Evolutionary conservation across 2,797 vertebrate genomes (phyloP).

Genomic region (Morelia viridis): DNA sequence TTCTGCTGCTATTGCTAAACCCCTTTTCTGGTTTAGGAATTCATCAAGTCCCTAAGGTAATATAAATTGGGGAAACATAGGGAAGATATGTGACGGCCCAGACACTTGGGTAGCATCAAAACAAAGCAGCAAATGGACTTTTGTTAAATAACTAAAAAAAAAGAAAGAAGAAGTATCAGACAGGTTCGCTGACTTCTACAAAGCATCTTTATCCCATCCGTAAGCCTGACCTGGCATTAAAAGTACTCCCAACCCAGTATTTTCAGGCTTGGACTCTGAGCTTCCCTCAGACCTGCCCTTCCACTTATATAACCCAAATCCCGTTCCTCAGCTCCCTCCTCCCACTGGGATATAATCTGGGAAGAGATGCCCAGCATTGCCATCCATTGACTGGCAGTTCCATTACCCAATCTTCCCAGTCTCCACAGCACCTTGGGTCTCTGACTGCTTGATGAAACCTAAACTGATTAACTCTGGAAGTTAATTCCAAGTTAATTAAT

Average conservation of each 20-base stretch:
- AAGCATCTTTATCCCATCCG: not conserved
- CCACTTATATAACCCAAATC: not conserved
- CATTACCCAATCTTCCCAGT: not conserved
- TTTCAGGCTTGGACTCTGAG: not conserved
- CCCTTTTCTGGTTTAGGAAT: not conserved
- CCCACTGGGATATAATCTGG: not conserved
- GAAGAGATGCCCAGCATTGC: not conserved
- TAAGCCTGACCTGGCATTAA: not conserved
- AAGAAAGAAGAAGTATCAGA: not conserved
- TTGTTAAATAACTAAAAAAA: not conserved
- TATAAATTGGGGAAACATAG: not conserved
- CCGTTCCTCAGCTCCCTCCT: not conserved
- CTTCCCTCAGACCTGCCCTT: not conserved
- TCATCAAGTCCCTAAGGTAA: not conserved
- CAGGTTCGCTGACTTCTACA: not conserved
- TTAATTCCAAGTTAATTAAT: not conserved
- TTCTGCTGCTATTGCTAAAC: slow-evolving; percentile 15
- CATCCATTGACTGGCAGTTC: not conserved
- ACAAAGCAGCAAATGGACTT: not conserved
- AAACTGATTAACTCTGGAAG: not conserved
- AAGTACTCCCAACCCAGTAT: not conserved
- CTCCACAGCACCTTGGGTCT: not conserved
- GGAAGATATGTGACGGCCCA: not conserved
- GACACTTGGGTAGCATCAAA: not conserved
- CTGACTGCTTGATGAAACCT: not conserved